Evolutionary conservation across 2,888 invertebrate genomes (phyloP).

Genomic region (Sphaerophoria taeniata): DNA sequence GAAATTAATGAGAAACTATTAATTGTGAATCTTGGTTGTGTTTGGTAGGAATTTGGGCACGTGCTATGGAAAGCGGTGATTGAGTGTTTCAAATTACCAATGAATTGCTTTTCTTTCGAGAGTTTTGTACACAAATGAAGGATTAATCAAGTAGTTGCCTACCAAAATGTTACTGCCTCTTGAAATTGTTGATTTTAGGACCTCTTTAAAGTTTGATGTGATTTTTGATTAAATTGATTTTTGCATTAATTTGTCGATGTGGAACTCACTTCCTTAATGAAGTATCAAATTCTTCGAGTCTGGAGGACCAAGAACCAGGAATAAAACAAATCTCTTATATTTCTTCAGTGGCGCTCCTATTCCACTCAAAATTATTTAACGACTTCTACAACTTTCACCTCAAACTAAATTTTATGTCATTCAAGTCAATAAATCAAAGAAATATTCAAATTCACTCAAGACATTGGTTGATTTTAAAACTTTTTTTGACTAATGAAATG

Average conservation of each 20-base stretch:
- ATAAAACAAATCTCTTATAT: neutral
- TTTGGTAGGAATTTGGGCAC: neutral
- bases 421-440: neutral
- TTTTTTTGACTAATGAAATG: conserved; percentile 29
- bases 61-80: neutral
- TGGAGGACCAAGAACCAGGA: neutral
- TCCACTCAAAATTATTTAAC: neutral
- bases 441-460: conserved; percentile 22
- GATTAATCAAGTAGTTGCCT: too few relatives aligned
- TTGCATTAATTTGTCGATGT: too few relatives aligned
- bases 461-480: conserved; percentile 29
- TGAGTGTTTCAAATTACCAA: too few relatives aligned
- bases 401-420: neutral
- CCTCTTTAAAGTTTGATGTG: too few relatives aligned
- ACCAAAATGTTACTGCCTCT: too few relatives aligned
- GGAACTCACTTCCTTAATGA: too few relatives aligned
- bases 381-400: neutral
- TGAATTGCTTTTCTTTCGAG: too few relatives aligned
- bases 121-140: too few relatives aligned
- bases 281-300: neutral
- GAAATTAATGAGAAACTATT: neutral
- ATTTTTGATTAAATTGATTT: too few relatives aligned
- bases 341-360: conserved; percentile 18
- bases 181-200: too few relatives aligned
- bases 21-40: neutral